Evolutionary conservation across 2,888 invertebrate species (phyloP).

Genomic region (Orchesella flavescens): DNA sequence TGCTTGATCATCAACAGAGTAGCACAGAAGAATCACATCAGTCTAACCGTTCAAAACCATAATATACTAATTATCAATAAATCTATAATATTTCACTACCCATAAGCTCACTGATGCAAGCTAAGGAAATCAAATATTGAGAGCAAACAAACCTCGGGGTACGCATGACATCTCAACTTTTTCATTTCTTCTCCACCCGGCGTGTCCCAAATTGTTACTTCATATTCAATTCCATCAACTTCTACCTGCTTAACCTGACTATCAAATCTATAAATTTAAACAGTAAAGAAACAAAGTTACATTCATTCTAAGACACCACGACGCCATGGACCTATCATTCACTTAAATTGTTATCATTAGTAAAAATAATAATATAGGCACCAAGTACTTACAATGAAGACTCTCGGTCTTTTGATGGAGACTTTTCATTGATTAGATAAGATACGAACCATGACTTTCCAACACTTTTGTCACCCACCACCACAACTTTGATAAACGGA

Average conservation of each 20-base stretch:
- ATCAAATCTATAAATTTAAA: constrained; percentile 81
- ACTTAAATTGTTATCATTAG: too few relatives aligned
- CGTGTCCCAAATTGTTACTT: constrained; percentile 91
- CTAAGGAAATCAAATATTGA: too few relatives aligned
- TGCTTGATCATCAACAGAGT: constrained; percentile 84
- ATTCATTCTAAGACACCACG: not conserved
- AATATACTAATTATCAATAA: not conserved
- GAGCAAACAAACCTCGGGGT: constrained; percentile 45
- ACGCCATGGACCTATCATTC: too few relatives aligned
- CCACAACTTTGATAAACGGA: constrained; percentile 82
- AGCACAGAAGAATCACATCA: constrained; percentile 89
- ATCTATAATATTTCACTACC: constrained; percentile 7
- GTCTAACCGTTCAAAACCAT: constrained; percentile 79
- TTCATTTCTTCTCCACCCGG: constrained; percentile 74
- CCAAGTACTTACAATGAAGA: constrained; percentile 84
- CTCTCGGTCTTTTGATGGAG: constrained; percentile 86
- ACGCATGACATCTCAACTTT: constrained; percentile 58
- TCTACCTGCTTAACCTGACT: constrained; percentile 87
- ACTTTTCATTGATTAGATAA: constrained; percentile 86
- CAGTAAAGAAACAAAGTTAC: not conserved
- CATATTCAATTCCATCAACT: constrained; percentile 86
- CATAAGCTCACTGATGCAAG: too few relatives aligned
- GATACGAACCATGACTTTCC: constrained; percentile 93
- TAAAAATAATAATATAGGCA: too few relatives aligned
- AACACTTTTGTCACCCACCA: constrained; percentile 92